phyloP scores from a whole-genome alignment of 2,888 invertebrate genomes.

The Syrphus vitripennis region DNA sequence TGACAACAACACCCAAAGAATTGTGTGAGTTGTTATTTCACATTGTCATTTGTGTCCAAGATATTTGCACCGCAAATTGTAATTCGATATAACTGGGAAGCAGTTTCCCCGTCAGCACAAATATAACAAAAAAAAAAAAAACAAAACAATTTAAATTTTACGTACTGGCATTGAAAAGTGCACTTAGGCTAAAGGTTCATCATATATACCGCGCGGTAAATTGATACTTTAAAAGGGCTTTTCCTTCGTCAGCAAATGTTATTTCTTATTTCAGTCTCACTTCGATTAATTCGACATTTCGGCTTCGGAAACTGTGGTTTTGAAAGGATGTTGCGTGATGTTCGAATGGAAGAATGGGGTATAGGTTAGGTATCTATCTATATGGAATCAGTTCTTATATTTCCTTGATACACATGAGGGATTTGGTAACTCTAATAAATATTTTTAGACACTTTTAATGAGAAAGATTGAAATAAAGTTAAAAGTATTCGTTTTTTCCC shows the following conservation, averaged over 20 bases:
- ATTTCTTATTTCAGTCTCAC: conserved; percentile 45
- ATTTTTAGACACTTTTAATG: too few relatives aligned
- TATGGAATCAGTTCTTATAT: conserved; percentile 12
- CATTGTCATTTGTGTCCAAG: conserved; percentile 6
- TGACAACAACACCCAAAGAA: not conserved
- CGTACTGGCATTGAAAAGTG: not conserved
- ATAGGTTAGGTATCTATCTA: not conserved
- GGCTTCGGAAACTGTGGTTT: conserved; percentile 69
- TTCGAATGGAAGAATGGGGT: not conserved
- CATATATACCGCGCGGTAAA: conserved; percentile 24
- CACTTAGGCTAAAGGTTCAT: not conserved
- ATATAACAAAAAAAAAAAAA: conserved; percentile 7
- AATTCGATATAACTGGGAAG: conserved; percentile 66
- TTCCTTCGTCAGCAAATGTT: not conserved
- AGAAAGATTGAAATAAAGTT: too few relatives aligned
- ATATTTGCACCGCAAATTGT: conserved; percentile 35
- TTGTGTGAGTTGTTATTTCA: conserved; percentile 1
- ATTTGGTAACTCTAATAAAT: too few relatives aligned
- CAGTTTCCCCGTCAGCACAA: not conserved
- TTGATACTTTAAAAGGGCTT: conserved; percentile 39
- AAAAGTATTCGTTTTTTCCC: too few relatives aligned
- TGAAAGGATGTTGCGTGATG: conserved; percentile 37
- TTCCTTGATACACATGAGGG: not conserved
- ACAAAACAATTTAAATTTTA: conserved; percentile 6
- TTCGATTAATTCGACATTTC: conserved; percentile 44